phyloP scores from a whole-genome alignment of 2,888 invertebrate species.

The Chrysodeixis includens region DNA sequence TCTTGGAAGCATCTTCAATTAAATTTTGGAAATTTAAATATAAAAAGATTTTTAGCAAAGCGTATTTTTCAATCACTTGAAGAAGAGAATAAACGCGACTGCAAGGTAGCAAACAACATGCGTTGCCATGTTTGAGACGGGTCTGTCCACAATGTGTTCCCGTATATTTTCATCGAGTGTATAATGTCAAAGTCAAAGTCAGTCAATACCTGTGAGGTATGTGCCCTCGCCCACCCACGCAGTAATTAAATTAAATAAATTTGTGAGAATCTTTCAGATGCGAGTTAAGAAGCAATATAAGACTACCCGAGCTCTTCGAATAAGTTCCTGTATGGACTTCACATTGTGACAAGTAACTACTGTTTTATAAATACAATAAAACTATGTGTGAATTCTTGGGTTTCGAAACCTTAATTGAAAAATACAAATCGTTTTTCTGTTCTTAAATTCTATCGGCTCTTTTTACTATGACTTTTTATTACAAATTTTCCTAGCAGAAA shows the following conservation, averaged over 20 bases:
- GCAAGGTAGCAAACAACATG: not conserved
- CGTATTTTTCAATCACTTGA: too few relatives aligned
- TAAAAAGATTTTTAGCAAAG: too few relatives aligned
- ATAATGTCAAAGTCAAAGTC: conserved; percentile 5
- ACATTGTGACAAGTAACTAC: too few relatives aligned
- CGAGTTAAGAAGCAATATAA: not conserved
- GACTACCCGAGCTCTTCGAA: not conserved
- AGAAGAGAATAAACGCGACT: not conserved
- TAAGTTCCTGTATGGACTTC: not conserved
- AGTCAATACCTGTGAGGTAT: conserved; percentile 3
- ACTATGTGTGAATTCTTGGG: too few relatives aligned
- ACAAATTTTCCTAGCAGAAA: too few relatives aligned
- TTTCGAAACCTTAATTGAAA: too few relatives aligned
- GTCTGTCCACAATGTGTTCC: not conserved
- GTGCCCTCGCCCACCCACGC: not conserved
- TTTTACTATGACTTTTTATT: too few relatives aligned
- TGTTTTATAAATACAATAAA: too few relatives aligned
- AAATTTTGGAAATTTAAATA: not conserved
- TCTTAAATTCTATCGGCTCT: too few relatives aligned
- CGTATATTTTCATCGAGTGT: not conserved
- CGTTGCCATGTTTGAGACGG: not conserved
- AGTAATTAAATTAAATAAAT: not conserved
- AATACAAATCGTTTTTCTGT: too few relatives aligned
- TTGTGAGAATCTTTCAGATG: not conserved
- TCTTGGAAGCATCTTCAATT: not conserved